Base-by-base conservation (phyloP, 2,888 invertebrate species). In the Napeogenes inachia region DNA sequence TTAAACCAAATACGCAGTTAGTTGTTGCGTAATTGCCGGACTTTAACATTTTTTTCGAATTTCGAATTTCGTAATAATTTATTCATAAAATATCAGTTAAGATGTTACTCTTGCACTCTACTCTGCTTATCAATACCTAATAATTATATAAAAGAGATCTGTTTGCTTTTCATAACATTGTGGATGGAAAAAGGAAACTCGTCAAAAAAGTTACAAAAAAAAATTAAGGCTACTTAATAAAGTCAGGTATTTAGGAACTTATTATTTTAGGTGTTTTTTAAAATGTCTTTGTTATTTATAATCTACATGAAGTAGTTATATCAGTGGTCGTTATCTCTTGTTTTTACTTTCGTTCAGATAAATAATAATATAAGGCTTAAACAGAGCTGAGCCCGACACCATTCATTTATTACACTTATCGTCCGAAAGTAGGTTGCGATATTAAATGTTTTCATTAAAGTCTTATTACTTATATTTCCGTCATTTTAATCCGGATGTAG, bases 371-470 rank as follows among this genome's bases (percentile, higher is more conserved):
- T 75, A 68, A 69, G 77, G 74, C 73, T 68, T 68, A 62, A 62
- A 66, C 60, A 62, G 66, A 64, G 63, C 57, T 85, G 86, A 87
- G 86, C 84, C 67, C 75, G 81, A 74, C 81, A 82, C 78, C 79
- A 84, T 86, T 87, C 81, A 85, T 85, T 85, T 82, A 82, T 75
- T 76, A 70, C 66, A 71, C 71, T 85, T 87, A 87, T 87, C 87
- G 21, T 21, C 21, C 21, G 64, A 71, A 76, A 73, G 62, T 76
- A 70, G 76, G 77, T 77, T 75, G 73, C 62, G 68, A 67, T 59
- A 61, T 62, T 73, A 74, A 76, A 64, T 59, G 59, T 62, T 59
- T 70, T 67, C 8, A 47, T 47, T 13, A 47, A 47, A 4, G 21
- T 21, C 69, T 69, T 65, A 62, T 64, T 63, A 61, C 54, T 60